These are phyloP conservation scores for Hypomecis atomaria DNA, from an alignment of 2,888 invertebrate genomes.

Conservation along the genomic window DNA sequence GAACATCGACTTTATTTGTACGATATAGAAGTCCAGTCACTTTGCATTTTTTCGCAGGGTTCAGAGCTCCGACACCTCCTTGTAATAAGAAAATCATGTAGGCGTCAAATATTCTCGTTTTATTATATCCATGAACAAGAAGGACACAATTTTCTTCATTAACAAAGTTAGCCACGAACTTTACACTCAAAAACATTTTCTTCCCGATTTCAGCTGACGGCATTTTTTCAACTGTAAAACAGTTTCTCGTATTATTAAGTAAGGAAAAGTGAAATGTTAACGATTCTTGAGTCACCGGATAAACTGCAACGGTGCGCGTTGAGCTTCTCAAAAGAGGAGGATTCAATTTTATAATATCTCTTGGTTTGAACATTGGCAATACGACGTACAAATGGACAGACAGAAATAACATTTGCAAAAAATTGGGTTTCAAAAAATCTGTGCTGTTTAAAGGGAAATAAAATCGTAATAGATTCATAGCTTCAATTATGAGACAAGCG, in stretches of 20 bases:
- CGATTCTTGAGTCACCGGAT: constrained; percentile 71
- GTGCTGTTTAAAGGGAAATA: constrained; percentile 82
- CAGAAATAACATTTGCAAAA: constrained; percentile 85
- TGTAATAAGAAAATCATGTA: constrained; percentile 68
- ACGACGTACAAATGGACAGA: constrained; percentile 82
- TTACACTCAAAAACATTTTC: constrained; percentile 69
- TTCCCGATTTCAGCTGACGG: constrained; percentile 65
- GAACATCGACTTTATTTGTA: constrained; percentile 69
- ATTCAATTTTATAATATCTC: constrained; percentile 70
- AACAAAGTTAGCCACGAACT: constrained; percentile 71
- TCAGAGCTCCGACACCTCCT: constrained; percentile 63
- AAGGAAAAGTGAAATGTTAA: constrained; percentile 65
- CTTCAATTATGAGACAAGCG: constrained; percentile 80
- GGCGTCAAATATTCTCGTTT: constrained; percentile 77
- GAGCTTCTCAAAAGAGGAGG: constrained; percentile 76
- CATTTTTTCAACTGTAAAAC: constrained; percentile 71
- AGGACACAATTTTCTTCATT: constrained; percentile 63
- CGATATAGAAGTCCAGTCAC: constrained; percentile 73
- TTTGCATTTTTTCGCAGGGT: constrained; percentile 70
- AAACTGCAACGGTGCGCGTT: constrained; percentile 66
- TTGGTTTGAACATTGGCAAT: constrained; percentile 80
- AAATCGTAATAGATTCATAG: constrained; percentile 81
- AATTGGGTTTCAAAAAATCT: constrained; percentile 82
- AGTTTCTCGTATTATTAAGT: constrained; percentile 65
- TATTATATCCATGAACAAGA: constrained; percentile 74